Conservation (phyloP, 1,140 invertebrate genomes). For the Chironomus tepperi region DNA sequence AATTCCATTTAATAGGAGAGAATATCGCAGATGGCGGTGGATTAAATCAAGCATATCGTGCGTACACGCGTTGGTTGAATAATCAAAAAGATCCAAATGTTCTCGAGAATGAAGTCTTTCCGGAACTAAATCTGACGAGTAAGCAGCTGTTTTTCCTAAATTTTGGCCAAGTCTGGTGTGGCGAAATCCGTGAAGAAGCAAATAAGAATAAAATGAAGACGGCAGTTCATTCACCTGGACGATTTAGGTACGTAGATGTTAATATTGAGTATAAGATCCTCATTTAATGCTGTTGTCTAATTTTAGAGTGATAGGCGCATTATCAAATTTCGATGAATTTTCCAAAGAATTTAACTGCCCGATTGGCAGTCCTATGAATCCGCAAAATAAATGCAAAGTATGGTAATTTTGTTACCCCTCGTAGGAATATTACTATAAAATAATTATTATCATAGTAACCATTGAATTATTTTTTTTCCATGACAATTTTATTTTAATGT, state of each 20-base stretch:
- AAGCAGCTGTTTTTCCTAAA: slow-evolving; percentile 75
- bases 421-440: too few species aligned
- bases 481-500: too few species aligned
- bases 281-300: too few species aligned
- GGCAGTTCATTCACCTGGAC: slow-evolving; percentile 76
- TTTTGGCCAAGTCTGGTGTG: slow-evolving; percentile 84
- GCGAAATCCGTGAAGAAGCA: slow-evolving; percentile 76
- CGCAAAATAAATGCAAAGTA: slow-evolving; percentile 66
- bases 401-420: slow-evolving; percentile 50
- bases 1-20: slow-evolving; percentile 53
- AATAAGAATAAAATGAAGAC: slow-evolving; percentile 67
- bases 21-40: slow-evolving; percentile 89
- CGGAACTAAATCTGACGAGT: slow-evolving; percentile 62
- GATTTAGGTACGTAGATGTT: slow-evolving; percentile 28
- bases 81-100: slow-evolving; percentile 30
- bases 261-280: too few species aligned
- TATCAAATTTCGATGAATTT: slow-evolving; percentile 78
- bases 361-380: slow-evolving; percentile 65
- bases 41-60: slow-evolving; percentile 71
- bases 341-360: slow-evolving; percentile 60
- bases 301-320: slow-evolving; percentile 63
- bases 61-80: slow-evolving; percentile 35
- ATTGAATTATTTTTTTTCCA: too few species aligned
- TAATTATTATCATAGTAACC: too few species aligned
- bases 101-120: slow-evolving; percentile 50